Evolutionary conservation across 2,797 vertebrate genomes (phyloP).

Genomic region (Crypturellus tataupa): DNA sequence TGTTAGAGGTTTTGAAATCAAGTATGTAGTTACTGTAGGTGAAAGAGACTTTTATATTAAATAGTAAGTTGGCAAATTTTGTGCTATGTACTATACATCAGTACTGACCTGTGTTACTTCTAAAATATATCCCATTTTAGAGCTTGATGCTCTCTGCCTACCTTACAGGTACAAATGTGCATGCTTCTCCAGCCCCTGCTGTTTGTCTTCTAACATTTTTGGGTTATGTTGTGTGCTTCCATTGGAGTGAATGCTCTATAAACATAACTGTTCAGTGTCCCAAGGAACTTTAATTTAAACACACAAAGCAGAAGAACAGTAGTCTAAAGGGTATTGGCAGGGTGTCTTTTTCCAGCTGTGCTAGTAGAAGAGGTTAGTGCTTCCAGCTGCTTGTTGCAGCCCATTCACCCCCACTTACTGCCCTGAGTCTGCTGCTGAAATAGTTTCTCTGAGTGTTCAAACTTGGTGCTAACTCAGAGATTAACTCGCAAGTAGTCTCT

Average conservation of each 20-base stretch:
- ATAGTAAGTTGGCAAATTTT: neutral
- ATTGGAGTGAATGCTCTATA: neutral
- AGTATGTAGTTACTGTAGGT: neutral
- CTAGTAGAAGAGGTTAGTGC: neutral
- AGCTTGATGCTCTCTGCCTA: neutral
- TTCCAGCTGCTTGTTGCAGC: neutral
- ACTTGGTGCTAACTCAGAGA: neutral
- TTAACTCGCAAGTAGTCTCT: neutral
- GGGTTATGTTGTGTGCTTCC: neutral
- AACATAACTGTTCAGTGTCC: neutral
- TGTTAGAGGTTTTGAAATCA: neutral
- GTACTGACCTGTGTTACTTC: neutral
- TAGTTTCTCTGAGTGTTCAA: neutral
- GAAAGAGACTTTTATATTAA: neutral
- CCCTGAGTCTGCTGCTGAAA: neutral
- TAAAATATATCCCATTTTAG: neutral
- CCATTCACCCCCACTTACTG: neutral
- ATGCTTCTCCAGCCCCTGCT: neutral
- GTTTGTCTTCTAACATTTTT: neutral
- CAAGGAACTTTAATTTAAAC: neutral
- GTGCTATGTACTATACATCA: neutral
- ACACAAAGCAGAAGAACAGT: neutral
- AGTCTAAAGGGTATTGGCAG: neutral
- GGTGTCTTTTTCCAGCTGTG: constrained; percentile 21
- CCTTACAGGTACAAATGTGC: neutral